phyloP scores from a whole-genome alignment of 2,113 vertebrate species.

The Capreolus pygargus region DNA sequence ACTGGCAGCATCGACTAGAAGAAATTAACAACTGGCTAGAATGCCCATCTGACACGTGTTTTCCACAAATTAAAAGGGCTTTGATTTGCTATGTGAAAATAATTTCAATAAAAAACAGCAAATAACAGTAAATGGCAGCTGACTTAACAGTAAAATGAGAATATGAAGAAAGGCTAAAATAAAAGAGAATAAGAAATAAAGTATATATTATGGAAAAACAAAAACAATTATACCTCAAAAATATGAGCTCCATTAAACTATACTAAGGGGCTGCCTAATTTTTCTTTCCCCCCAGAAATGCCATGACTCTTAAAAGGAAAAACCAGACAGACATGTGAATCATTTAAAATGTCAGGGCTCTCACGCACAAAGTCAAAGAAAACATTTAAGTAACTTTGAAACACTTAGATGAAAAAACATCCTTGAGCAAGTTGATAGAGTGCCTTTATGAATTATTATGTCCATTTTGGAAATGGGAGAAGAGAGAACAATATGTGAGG shows the following conservation, averaged over 20 bases:
- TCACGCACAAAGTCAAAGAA: background rate
- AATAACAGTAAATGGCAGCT: slow-evolving; percentile 51
- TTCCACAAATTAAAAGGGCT: slow-evolving; percentile 64
- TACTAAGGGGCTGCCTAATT: background rate
- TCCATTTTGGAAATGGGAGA: background rate
- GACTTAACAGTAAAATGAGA: slow-evolving; percentile 68
- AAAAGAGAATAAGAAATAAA: slow-evolving; percentile 65
- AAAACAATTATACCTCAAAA: slow-evolving; percentile 56
- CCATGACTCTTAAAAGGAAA: slow-evolving; percentile 2
- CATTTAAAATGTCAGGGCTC: slow-evolving; percentile 33
- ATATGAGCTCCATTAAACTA: slow-evolving; percentile 53
- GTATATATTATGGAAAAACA: slow-evolving; percentile 49
- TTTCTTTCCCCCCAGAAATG: background rate
- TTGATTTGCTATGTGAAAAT: slow-evolving; percentile 73
- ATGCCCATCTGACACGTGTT: slow-evolving; percentile 51
- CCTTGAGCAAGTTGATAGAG: background rate
- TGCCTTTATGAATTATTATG: background rate
- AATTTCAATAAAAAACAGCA: slow-evolving; percentile 59
- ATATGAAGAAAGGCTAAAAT: slow-evolving; percentile 58
- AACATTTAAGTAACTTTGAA: slow-evolving; percentile 1
- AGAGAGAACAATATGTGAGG: background rate
- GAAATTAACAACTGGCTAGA: slow-evolving; percentile 64
- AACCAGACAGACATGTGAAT: background rate
- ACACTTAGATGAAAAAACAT: background rate
- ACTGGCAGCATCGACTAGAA: slow-evolving; percentile 66